Base-by-base conservation (phyloP, 2,113 vertebrate species). In the Brachypteracias leptosomus region DNA sequence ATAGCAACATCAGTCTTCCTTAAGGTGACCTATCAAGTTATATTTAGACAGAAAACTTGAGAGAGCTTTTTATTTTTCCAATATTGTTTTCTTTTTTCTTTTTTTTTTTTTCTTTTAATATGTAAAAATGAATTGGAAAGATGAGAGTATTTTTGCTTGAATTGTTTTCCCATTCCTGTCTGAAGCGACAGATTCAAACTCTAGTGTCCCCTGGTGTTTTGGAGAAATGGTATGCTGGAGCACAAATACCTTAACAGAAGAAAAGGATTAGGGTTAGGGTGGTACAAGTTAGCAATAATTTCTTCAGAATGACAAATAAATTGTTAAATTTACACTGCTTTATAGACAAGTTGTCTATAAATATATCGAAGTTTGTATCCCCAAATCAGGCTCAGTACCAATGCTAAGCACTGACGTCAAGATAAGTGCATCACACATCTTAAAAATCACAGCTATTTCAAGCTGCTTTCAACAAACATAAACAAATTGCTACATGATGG, bases 361-460 rank as follows among this genome's bases (percentile, higher is more conserved):
- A 59, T 7, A 47, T 25, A 16, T 10, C 2, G 3, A 14, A 52
- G 0, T 38, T 58, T 57, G 16, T 31, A 47, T 7, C 2, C 4
- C 8, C 2, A 67, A 1, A 82, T 66, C 52, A 71, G 18, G 8
- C 21, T 82, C 5, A 28, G 18, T 12, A 52, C 4, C 76, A 7
- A 14, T 33, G 3, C 4, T 47, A 13, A 75, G 9, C 17, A 29
- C 31, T 79, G 33, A 22, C 20, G 65, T 35, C 7, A 52, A 17
- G 5, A 6, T 55, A 46, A 67, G 10, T 36, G 40, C 12, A 49
- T 4, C 20, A 20, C 3, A 13, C 0, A 0, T 33, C 10, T 58
- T 58, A 36, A 61, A 57, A 57, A 67, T 10, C 3, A 18, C 19
- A 35, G 21, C 2, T 9, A 16, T 61, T 83, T 76, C 10, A 68